Evolutionary conservation across 2,888 invertebrate genomes (phyloP).

Genomic region (Matsumyia berberina): DNA sequence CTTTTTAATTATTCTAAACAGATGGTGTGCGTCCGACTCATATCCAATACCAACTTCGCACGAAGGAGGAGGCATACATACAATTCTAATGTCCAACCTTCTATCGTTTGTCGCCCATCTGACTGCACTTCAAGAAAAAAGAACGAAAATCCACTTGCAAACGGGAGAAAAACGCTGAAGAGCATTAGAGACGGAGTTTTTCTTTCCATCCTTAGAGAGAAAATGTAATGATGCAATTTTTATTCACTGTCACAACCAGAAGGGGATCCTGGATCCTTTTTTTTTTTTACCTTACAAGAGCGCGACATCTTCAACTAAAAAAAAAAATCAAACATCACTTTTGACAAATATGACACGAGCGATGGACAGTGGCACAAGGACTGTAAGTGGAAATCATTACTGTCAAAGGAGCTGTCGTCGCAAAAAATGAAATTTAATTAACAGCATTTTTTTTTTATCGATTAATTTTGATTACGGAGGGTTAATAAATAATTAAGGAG

Average conservation of each 20-base stretch:
- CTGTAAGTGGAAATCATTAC: conserved; percentile 2
- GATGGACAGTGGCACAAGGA: conserved; percentile 5
- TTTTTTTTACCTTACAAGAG: too few species aligned
- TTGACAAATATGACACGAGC: conserved; percentile 12
- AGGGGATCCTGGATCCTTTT: not conserved
- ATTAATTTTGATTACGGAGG: conserved; percentile 14
- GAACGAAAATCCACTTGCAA: not conserved
- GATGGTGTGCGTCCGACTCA: too few species aligned
- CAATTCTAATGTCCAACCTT: conserved; percentile 1
- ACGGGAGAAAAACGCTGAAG: not conserved
- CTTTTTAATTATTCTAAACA: not conserved
- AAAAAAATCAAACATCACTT: conserved; percentile 12
- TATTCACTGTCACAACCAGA: conserved; percentile 25
- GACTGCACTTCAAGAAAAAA: conserved; percentile 5
- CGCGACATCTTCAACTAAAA: conserved; percentile 7
- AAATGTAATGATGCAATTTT: conserved; percentile 22
- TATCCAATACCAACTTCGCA: not conserved
- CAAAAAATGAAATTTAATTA: not conserved
- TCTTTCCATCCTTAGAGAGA: too few species aligned
- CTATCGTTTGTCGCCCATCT: not conserved
- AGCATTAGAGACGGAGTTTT: conserved; percentile 1
- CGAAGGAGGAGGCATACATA: not conserved
- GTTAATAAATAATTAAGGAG: conserved; percentile 25
- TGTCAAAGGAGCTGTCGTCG: not conserved
- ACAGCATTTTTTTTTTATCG: not conserved